Conservation (phyloP, 2,888 invertebrate genomes). For the Lagria hirta region DNA sequence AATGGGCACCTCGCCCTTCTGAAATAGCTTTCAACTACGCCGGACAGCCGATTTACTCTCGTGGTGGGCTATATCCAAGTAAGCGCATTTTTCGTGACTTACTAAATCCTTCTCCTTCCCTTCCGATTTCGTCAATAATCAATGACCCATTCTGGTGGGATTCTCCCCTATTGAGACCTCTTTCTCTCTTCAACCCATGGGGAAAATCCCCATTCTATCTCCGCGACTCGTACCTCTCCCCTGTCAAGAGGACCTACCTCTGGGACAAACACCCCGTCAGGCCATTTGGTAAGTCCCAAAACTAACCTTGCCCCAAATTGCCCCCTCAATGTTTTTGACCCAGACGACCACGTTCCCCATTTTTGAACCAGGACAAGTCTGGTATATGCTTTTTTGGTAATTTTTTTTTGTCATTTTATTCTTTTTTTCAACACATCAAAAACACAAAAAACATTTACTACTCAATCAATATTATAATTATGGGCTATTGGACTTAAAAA, state of each 20-base stretch:
- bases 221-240: conserved; percentile 86
- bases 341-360: conserved; percentile 15
- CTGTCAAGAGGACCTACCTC: conserved; percentile 86
- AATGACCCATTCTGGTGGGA: conserved; percentile 91
- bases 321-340: conserved; percentile 8
- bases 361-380: conserved; percentile 29
- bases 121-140: conserved; percentile 78
- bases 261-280: conserved; percentile 91
- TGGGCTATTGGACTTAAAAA: too few species aligned
- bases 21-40: conserved; percentile 75
- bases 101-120: conserved; percentile 75
- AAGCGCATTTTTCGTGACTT: conserved; percentile 63
- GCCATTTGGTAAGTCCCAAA: conserved; percentile 77
- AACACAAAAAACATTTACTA: conserved; percentile 1
- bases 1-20: conserved; percentile 68
- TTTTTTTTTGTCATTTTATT: conserved; percentile 11
- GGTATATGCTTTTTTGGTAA: conserved; percentile 33
- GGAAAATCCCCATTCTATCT: conserved; percentile 76
- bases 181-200: conserved; percentile 64
- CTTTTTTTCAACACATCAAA: not conserved
- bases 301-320: conserved; percentile 25
- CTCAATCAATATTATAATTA: not conserved
- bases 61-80: conserved; percentile 61
- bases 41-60: conserved; percentile 74
- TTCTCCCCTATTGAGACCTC: conserved; percentile 78